These are phyloP conservation scores for Nomada ferruginata DNA, from an alignment of 2,888 invertebrate species.

Conservation along the genomic window DNA sequence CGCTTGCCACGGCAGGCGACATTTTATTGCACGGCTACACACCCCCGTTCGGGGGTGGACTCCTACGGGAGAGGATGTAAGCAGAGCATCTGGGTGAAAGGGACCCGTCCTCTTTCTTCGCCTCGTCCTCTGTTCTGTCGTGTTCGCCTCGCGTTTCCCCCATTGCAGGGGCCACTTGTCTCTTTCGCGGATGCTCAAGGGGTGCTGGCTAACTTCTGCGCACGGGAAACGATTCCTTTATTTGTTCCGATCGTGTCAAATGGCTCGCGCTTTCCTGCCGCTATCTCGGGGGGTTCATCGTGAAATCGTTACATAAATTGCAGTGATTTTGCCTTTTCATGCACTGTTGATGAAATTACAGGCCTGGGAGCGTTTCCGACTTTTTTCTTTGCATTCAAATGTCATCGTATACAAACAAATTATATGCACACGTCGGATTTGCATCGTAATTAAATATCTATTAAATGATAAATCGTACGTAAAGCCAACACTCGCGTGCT, in stretches of 20 bases:
- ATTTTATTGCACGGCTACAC: slow-evolving; percentile 81
- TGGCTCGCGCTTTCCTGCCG: background rate
- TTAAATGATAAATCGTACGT: background rate
- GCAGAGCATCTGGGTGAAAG: slow-evolving; percentile 28
- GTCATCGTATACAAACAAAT: background rate
- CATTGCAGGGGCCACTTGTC: slow-evolving; percentile 35
- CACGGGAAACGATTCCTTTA: slow-evolving; percentile 2
- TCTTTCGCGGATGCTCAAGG: slow-evolving; percentile 10
- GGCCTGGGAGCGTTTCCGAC: no score
- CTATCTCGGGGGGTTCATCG: no score
- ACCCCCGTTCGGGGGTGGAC: slow-evolving; percentile 29
- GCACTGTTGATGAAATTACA: no score
- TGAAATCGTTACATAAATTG: no score
- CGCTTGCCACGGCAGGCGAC: slow-evolving; percentile 81
- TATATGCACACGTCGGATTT: background rate
- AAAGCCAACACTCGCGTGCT: background rate
- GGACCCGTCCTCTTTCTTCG: slow-evolving; percentile 26
- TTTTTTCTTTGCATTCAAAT: no score
- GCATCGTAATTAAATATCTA: background rate
- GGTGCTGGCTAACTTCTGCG: slow-evolving; percentile 1
- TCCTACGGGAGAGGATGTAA: slow-evolving; percentile 53
- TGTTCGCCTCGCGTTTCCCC: background rate
- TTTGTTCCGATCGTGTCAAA: slow-evolving; percentile 14
- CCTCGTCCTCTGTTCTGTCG: slow-evolving; percentile 14
- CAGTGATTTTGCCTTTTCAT: no score